Evolutionary conservation across 2,888 invertebrate genomes (phyloP).

Genomic region (Amorpha juglandis): DNA sequence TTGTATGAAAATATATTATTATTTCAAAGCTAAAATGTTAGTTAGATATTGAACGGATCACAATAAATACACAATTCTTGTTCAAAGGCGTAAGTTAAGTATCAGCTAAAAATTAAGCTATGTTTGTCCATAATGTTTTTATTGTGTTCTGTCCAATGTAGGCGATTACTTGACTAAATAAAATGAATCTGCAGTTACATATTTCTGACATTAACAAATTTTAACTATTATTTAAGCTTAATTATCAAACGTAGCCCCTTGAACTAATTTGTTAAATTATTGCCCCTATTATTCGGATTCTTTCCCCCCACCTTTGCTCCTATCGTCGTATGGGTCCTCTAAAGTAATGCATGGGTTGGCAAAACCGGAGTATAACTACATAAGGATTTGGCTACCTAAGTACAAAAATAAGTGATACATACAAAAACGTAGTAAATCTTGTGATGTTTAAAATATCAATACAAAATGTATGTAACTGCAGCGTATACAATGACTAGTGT

Average conservation of each 20-base stretch:
- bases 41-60: not conserved
- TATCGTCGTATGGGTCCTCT: no score
- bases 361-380: no score
- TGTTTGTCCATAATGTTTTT: not conserved
- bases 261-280: no score
- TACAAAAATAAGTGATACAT: no score
- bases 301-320: no score
- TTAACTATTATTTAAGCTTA: no score
- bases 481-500: slow-evolving; percentile 22
- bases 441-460: not conserved
- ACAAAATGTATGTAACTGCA: slow-evolving; percentile 13
- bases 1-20: slow-evolving; percentile 43
- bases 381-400: no score
- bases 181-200: slow-evolving; percentile 18
- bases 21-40: slow-evolving; percentile 25
- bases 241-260: no score
- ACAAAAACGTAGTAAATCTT: not conserved
- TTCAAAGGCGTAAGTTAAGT: not conserved
- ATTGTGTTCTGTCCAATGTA: not conserved
- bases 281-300: no score
- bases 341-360: no score
- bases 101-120: not conserved
- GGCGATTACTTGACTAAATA: not conserved
- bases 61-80: not conserved
- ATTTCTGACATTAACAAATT: no score